Percentiles rank a stretch among this genome's conserved stretches.
These are phyloP conservation scores for Lophius americanus DNA, from an alignment of 2,797 vertebrate species.

Conservation along the genomic window DNA sequence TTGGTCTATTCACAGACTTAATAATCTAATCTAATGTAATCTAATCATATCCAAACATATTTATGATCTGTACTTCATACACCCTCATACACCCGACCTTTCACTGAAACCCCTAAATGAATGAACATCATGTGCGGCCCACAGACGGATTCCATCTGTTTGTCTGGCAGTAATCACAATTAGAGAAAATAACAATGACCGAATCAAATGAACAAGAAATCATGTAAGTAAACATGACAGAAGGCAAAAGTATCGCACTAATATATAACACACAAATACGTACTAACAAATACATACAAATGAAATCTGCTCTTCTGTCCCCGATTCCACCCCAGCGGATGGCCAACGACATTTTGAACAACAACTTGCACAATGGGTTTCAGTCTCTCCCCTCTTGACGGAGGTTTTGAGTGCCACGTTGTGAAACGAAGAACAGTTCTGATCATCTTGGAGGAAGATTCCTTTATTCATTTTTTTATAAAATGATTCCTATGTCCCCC, in stretches of 20 bases:
- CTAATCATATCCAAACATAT: conserved; percentile 32
- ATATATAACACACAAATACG: conserved; percentile 2
- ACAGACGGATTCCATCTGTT: conserved; percentile 8
- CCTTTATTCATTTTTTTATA: no score
- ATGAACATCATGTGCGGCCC: background rate
- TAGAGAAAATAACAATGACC: background rate
- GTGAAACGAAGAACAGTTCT: no score
- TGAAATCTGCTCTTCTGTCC: background rate
- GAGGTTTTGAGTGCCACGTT: no score
- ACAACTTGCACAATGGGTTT: no score
- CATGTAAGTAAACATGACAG: background rate
- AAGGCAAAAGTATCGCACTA: background rate
- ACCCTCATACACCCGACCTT: background rate
- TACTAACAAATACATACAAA: background rate
- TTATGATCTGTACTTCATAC: conserved; percentile 2
- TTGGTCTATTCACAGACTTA: conserved; percentile 7
- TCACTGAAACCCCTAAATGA: conserved; percentile 20
- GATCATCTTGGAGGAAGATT: no score
- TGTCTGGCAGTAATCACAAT: background rate
- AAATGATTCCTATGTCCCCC: no score
- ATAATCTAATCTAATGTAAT: conserved; percentile 32
- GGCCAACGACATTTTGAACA: no score
- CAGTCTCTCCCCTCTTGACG: no score
- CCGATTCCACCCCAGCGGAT: no score
- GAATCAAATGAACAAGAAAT: background rate